Evolutionary conservation across 2,797 vertebrate species (phyloP).

Genomic region (Argentina silus): DNA sequence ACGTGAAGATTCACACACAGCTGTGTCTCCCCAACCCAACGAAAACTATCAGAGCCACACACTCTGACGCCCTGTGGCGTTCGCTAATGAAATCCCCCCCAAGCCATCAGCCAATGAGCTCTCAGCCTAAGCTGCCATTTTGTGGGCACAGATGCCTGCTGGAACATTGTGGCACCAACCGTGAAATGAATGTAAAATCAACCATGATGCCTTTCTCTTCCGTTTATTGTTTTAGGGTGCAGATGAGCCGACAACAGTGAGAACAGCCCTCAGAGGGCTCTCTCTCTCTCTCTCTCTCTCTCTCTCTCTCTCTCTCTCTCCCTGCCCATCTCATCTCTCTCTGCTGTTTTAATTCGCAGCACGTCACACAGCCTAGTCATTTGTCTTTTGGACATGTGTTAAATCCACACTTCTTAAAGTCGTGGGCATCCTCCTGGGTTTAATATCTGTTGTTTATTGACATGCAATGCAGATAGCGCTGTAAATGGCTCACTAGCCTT

Average conservation of each 20-base stretch:
- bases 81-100: slow-evolving; percentile 66
- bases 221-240: slow-evolving; percentile 61
- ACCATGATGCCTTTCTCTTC: slow-evolving; percentile 57
- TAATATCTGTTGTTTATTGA: slow-evolving; percentile 45
- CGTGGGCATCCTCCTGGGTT: slow-evolving; percentile 38
- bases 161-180: slow-evolving; percentile 69
- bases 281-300: slow-evolving; percentile 7
- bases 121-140: slow-evolving; percentile 65
- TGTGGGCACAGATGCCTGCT: slow-evolving; percentile 68
- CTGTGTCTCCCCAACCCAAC: slow-evolving; percentile 33
- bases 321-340: background rate
- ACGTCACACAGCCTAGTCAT: slow-evolving; percentile 12
- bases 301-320: background rate
- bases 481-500: slow-evolving; percentile 46
- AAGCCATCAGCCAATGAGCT: slow-evolving; percentile 45
- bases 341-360: background rate
- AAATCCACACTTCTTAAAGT: slow-evolving; percentile 35
- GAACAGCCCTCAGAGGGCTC: slow-evolving; percentile 35
- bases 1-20: slow-evolving; percentile 40
- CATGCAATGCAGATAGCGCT: slow-evolving; percentile 18
- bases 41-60: slow-evolving; percentile 50
- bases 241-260: slow-evolving; percentile 60
- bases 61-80: slow-evolving; percentile 46
- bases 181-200: slow-evolving; percentile 75
- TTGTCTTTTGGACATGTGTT: slow-evolving; percentile 34